phyloP scores from a whole-genome alignment of 2,888 invertebrate species.

The Drosophila kambysellisi region DNA sequence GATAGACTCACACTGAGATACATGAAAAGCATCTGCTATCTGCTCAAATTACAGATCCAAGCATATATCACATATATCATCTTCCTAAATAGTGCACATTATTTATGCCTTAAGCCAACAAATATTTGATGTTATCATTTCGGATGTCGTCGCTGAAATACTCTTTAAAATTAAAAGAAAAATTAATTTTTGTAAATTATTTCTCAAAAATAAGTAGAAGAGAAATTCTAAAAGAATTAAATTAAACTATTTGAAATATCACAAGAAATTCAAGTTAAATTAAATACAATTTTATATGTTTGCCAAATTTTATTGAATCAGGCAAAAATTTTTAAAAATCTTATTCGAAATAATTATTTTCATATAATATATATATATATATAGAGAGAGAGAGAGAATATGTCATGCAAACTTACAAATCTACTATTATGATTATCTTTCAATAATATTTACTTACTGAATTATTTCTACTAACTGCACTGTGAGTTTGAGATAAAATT shows the following conservation, averaged over 20 bases:
- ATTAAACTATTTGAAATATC: neutral
- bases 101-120: slow-evolving; percentile 43
- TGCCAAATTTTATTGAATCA: neutral
- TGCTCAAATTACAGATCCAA: slow-evolving; percentile 70
- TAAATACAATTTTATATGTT: neutral
- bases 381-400: no score
- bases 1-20: slow-evolving; percentile 11
- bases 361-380: neutral
- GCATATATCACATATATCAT: slow-evolving; percentile 60
- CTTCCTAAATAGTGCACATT: slow-evolving; percentile 50
- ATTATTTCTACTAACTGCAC: neutral
- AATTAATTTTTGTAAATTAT: neutral
- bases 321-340: neutral
- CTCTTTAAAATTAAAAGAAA: slow-evolving; percentile 16
- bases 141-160: slow-evolving; percentile 13
- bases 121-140: neutral
- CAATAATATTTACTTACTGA: neutral
- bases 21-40: slow-evolving; percentile 17
- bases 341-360: neutral
- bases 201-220: neutral
- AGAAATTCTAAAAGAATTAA: neutral
- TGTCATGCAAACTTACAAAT: neutral
- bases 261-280: neutral
- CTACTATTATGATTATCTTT: neutral
- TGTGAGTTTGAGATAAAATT: neutral